Evolutionary conservation across 2,797 vertebrate genomes (phyloP).

Genomic region (Pristis pectinata): DNA sequence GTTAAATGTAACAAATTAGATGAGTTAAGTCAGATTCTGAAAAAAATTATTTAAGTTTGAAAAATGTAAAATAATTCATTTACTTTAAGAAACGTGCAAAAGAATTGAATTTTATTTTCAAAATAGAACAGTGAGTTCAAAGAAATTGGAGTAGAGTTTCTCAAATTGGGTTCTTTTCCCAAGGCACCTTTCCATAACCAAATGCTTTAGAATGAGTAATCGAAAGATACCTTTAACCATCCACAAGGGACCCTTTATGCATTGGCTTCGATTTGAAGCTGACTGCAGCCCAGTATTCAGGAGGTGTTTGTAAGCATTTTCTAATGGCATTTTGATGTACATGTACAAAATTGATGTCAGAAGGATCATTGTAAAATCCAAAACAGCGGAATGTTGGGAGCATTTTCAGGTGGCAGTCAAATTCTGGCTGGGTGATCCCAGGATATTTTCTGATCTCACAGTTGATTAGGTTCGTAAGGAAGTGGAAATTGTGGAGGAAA

Average conservation of each 20-base stretch:
- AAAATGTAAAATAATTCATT: background rate
- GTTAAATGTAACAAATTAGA: background rate
- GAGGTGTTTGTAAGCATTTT: conserved; percentile 74
- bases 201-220: conserved; percentile 59
- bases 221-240: conserved; percentile 55
- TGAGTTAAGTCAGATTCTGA: background rate
- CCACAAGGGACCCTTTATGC: conserved; percentile 53
- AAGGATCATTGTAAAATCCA: conserved; percentile 68
- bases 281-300: conserved; percentile 59
- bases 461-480: conserved; percentile 92
- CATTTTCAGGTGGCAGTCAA: conserved; percentile 76
- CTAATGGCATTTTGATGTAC: conserved; percentile 99
- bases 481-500: conserved; percentile 73
- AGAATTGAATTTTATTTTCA: conserved; percentile 17
- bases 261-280: conserved; percentile 48
- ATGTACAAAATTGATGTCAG: conserved; percentile 79
- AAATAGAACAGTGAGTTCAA: conserved; percentile 9
- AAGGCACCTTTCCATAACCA: conserved; percentile 55
- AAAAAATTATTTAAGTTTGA: background rate
- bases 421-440: conserved; percentile 81
- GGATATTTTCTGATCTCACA: conserved; percentile 97
- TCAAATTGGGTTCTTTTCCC: conserved; percentile 38
- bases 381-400: conserved; percentile 67
- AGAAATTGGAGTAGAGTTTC: conserved; percentile 27
- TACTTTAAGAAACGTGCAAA: background rate